Conservation (phyloP, 2,113 vertebrate genomes). For the Charina bottae region DNA sequence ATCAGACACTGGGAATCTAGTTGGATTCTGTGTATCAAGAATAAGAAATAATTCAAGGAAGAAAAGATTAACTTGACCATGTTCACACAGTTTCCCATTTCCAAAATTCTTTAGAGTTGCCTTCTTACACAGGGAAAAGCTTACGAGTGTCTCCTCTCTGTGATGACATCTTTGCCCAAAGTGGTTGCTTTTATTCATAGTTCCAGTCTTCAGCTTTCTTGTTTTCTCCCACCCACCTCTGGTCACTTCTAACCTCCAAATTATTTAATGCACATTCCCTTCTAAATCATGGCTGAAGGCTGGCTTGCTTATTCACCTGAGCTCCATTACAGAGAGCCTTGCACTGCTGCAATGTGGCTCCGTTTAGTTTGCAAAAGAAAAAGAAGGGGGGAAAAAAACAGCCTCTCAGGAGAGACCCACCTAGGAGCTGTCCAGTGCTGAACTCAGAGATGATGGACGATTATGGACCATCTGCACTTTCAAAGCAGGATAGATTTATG, state of each 20-base stretch:
- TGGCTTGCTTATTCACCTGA: constrained; percentile 41
- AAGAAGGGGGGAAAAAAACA: constrained; percentile 61
- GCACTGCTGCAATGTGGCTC: neutral
- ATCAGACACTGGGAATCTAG: neutral
- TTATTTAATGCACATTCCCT: constrained; percentile 24
- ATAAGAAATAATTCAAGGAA: neutral
- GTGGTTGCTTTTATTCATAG: neutral
- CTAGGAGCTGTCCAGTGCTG: constrained; percentile 70
- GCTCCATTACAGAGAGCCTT: constrained; percentile 46
- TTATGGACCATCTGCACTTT: constrained; percentile 86
- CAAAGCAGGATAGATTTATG: constrained; percentile 83
- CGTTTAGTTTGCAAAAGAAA: constrained; percentile 73
- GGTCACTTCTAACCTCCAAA: constrained; percentile 4
- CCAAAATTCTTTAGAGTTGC: neutral
- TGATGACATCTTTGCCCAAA: neutral
- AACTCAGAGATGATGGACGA: constrained; percentile 79
- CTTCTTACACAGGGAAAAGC: neutral
- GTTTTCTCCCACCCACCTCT: neutral
- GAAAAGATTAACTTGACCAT: neutral
- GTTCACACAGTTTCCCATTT: neutral
- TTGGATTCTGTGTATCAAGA: too few relatives aligned
- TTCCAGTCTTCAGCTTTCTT: fast-evolving
- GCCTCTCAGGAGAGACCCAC: constrained; percentile 72
- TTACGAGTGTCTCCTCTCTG: neutral
- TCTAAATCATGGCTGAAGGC: constrained; percentile 50